Evolutionary conservation across 2,797 vertebrate genomes (phyloP).

Genomic region (Mionectes olivaceus): DNA sequence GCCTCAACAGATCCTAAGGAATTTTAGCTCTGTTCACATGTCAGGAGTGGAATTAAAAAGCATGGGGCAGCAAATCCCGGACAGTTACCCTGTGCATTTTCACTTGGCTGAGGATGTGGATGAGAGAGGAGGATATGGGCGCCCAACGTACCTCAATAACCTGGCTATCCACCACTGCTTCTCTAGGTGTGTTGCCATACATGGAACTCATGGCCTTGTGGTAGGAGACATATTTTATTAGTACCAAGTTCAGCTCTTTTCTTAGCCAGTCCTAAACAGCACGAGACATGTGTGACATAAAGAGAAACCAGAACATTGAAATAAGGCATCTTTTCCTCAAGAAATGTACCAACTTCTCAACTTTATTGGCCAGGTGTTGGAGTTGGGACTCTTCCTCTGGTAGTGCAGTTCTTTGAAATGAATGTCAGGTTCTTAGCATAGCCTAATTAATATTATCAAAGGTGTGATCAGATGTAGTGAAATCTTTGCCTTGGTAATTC

Average conservation of each 20-base stretch:
- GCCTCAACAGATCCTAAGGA: constrained; percentile 66
- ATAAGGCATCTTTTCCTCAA: background rate
- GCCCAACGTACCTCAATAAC: background rate
- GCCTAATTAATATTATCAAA: background rate
- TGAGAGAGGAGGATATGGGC: constrained; percentile 31
- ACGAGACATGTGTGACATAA: background rate
- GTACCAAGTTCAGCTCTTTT: background rate
- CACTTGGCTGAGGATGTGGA: constrained; percentile 54
- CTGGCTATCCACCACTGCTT: constrained; percentile 90
- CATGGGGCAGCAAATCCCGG: constrained; percentile 41
- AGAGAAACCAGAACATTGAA: background rate
- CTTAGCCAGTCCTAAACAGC: background rate
- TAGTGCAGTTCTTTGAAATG: background rate
- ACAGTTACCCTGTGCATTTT: constrained; percentile 56
- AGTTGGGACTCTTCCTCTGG: background rate
- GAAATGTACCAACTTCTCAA: background rate
- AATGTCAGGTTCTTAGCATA: background rate
- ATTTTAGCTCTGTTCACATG: constrained; percentile 60
- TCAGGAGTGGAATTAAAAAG: constrained; percentile 54
- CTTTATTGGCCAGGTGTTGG: background rate
- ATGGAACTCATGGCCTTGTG: constrained; percentile 75
- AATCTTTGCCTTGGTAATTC: background rate
- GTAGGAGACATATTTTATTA: constrained; percentile 62
- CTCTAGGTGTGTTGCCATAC: constrained; percentile 89
- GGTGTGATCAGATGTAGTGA: background rate